Evolutionary conservation across 2,113 vertebrate species (phyloP).

Genomic region (Rynchops niger): DNA sequence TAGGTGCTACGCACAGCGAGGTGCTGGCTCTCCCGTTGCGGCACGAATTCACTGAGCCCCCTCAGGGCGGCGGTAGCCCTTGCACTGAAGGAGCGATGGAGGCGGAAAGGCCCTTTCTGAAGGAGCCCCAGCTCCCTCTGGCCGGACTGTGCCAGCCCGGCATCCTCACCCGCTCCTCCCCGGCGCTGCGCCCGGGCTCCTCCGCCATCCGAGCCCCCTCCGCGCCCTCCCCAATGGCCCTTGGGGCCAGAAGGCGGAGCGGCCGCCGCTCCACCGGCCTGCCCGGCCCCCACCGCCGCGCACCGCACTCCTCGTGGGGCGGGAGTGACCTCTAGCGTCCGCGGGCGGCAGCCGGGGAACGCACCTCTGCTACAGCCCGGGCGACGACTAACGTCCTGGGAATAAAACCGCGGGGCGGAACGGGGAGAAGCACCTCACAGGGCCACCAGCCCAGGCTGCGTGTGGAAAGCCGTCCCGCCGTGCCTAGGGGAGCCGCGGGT

Average conservation of each 20-base stretch:
- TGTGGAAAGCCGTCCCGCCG: not conserved
- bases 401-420: not conserved
- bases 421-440: no score
- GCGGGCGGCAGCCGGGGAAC: no score
- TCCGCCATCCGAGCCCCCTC: not conserved
- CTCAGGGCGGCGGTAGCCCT: not conserved
- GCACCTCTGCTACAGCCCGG: no score
- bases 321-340: not conserved
- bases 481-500: not conserved
- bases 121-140: not conserved
- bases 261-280: not conserved
- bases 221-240: rapidly evolving
- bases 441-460: not conserved
- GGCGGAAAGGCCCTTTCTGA: not conserved
- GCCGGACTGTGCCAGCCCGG: not conserved
- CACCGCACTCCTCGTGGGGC: not conserved
- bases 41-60: rapidly evolving
- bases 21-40: rapidly evolving
- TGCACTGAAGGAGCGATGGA: not conserved
- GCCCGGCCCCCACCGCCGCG: no score
- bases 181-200: no score
- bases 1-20: rapidly evolving
- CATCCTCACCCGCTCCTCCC: not conserved
- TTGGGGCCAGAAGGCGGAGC: no score
- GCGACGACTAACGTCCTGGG: rapidly evolving